phyloP scores from a whole-genome alignment of 1,140 invertebrate genomes.

The Cryptotermes secundus region DNA sequence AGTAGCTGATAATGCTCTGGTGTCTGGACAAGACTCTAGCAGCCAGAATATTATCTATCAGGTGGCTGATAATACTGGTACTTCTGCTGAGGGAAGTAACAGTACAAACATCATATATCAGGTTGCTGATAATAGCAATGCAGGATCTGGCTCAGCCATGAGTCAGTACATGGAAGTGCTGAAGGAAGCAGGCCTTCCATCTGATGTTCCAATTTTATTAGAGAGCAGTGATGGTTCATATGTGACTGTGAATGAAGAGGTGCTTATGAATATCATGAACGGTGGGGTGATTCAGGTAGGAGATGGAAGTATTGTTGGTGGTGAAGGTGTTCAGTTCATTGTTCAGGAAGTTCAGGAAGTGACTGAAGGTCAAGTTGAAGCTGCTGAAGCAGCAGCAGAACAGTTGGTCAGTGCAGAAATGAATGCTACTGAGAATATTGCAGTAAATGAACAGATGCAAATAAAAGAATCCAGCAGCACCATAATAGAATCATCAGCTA shows the following conservation, averaged over 20 bases:
- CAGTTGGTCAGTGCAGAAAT: neutral
- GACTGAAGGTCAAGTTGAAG: slow-evolving; percentile 22
- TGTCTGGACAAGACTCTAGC: neutral
- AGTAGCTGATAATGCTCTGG: slow-evolving; percentile 19
- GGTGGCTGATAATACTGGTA: neutral
- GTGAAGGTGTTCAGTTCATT: slow-evolving; percentile 32
- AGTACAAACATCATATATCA: slow-evolving; percentile 31
- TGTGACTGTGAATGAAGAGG: slow-evolving; percentile 57
- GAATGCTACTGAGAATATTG: neutral
- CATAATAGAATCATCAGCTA: neutral
- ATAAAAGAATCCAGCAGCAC: neutral
- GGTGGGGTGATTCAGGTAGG: slow-evolving; percentile 42
- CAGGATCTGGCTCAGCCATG: slow-evolving; percentile 6
- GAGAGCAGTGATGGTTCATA: slow-evolving; percentile 57
- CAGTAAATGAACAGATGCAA: neutral
- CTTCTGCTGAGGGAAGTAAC: slow-evolving; percentile 3
- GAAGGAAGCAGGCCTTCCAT: slow-evolving; percentile 55
- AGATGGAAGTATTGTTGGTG: slow-evolving; percentile 32
- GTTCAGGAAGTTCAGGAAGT: slow-evolving; percentile 31
- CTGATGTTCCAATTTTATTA: slow-evolving; percentile 55
- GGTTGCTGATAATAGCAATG: slow-evolving; percentile 22
- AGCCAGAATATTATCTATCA: slow-evolving; percentile 15
- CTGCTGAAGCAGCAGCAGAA: neutral
- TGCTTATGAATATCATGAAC: slow-evolving; percentile 55
- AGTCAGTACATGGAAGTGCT: slow-evolving; percentile 52